Evolutionary conservation across 2,113 vertebrate species (phyloP).

Genomic region (Platysternon megacephalum): DNA sequence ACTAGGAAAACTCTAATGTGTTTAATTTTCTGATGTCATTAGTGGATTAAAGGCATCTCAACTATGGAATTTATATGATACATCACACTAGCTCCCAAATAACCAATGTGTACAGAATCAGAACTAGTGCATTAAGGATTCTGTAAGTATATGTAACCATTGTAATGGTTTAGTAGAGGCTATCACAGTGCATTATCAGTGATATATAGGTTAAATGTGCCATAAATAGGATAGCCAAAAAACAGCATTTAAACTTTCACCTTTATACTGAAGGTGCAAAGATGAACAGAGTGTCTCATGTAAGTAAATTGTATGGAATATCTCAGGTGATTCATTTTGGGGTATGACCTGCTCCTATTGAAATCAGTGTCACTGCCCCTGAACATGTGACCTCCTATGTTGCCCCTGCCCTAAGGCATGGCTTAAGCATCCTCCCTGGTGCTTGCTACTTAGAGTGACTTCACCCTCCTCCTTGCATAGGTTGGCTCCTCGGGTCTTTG

Average conservation of each 20-base stretch:
- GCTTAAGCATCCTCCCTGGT: neutral
- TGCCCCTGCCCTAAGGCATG: neutral
- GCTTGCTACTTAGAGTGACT: neutral
- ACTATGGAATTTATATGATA: neutral
- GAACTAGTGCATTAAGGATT: neutral
- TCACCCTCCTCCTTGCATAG: neutral
- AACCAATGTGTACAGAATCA: neutral
- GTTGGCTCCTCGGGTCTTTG: neutral
- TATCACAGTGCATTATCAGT: neutral
- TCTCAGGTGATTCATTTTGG: neutral
- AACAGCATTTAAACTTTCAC: neutral
- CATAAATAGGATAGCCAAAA: neutral
- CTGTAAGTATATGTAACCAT: neutral
- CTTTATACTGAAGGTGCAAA: neutral
- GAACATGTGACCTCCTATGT: neutral
- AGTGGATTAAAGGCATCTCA: neutral
- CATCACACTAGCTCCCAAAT: neutral
- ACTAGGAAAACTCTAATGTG: neutral
- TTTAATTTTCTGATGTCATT: neutral
- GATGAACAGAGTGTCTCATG: neutral
- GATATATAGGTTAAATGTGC: neutral
- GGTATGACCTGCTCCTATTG: neutral
- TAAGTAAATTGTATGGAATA: neutral
- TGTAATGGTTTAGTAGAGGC: neutral
- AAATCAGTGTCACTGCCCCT: neutral